Evolutionary conservation across 2,113 vertebrate genomes (phyloP), one percentile per base, ranked within the genome.

Genomic region (Galemys pyrenaicus): DNA sequence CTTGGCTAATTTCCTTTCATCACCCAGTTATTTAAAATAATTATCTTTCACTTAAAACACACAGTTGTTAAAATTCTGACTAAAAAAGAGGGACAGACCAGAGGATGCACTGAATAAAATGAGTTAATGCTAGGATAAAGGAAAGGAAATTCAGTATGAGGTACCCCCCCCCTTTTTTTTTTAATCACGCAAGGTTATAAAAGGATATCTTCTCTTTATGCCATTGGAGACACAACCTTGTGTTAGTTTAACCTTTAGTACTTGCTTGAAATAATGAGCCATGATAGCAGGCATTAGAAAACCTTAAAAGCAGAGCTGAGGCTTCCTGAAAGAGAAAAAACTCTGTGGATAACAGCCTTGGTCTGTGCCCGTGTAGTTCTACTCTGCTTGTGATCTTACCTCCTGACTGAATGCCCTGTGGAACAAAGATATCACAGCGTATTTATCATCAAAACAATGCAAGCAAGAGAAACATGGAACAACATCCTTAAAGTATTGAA

Each of bases 1-100:
- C 32, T 84, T 87, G 81, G 13, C 11, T 87, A 20, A 44, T 44
- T 95, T 88, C 19, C 88, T 78, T 83, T 68, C 30, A 68, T 88
- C 30, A 65, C 19, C 37, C 30, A 78, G n/a, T 89, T 92, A 64
- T 56, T 54, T 68, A 92, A 92, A 95, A 62, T 41, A 75, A 75
- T 49, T n/a, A 82, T 75, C 68, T 49, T 92, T 75, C 39, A 49
- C 39, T 82, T 87, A 87, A 94, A 82, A 87, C 49, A 41, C 46
- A 39, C 37, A 91, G 54, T 58, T 84, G 41, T 65, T 91, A 86
- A 87, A 91, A 87, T 87, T 91, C 67, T 58, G 65, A 73, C 56
- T 28, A 81, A 86, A 51, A 37, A 92, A 92, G 62, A 78, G 17
- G 20, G 71, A 79, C 54, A 80, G 35, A 54, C 30, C 19, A 65